Percentiles rank a stretch among this genome's conserved stretches.
Evolutionary conservation across 1,140 invertebrate genomes (phyloP).

Genomic region (Eubasilissa regina): DNA sequence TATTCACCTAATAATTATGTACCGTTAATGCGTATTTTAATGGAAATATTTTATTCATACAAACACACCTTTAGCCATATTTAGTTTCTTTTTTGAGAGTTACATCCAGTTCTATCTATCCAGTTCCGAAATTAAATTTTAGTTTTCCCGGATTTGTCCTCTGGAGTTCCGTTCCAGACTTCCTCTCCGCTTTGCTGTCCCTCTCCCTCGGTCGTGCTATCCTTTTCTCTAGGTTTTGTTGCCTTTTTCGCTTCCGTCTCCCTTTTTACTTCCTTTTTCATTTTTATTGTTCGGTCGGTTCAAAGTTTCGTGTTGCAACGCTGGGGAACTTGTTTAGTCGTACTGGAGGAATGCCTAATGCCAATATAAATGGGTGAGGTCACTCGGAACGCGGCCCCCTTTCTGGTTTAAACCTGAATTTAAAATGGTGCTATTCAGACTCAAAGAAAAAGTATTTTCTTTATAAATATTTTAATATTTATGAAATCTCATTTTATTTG

Average conservation of each 20-base stretch:
- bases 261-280: neutral
- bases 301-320: neutral
- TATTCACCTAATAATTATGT: no score
- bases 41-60: no score
- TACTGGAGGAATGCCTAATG: neutral
- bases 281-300: neutral
- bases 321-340: conserved; percentile 13
- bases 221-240: neutral
- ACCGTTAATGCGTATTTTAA: no score
- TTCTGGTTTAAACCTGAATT: neutral
- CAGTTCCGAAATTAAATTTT: no score
- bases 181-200: neutral
- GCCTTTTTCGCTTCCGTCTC: neutral
- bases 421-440: neutral
- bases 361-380: neutral
- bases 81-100: no score
- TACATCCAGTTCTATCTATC: no score
- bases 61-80: no score
- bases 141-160: neutral
- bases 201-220: neutral
- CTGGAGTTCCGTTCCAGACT: neutral
- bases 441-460: no score
- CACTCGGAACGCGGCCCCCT: neutral
- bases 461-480: no score
- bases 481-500: no score